Evolutionary conservation across 2,113 vertebrate genomes (phyloP).

Genomic region (Oreotragus oreotragus): DNA sequence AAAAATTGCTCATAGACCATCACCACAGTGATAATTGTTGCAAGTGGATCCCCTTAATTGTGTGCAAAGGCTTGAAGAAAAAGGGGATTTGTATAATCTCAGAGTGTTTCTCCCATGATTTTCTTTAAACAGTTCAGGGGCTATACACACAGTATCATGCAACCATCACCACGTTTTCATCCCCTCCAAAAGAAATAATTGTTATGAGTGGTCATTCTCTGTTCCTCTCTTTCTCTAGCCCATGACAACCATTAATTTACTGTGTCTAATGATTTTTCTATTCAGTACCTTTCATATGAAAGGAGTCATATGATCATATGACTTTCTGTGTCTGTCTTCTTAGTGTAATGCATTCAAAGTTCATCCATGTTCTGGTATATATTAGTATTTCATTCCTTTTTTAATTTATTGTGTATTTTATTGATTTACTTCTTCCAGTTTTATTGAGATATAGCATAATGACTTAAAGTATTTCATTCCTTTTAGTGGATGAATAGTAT

Average conservation of each 20-base stretch:
- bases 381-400: conserved; percentile 15
- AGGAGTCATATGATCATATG: background rate
- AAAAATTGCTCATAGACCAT: background rate
- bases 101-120: background rate
- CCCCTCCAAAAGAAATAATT: background rate
- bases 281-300: background rate
- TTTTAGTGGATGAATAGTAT: background rate
- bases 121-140: background rate
- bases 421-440: background rate
- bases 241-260: background rate
- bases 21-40: background rate
- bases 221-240: background rate
- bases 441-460: background rate
- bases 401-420: background rate
- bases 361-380: background rate
- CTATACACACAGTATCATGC: background rate
- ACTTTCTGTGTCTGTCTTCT: background rate
- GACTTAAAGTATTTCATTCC: background rate
- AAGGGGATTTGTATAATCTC: background rate
- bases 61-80: background rate
- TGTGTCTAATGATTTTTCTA: background rate
- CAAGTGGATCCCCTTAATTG: background rate
- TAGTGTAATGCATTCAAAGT: background rate
- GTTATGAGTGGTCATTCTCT: background rate
- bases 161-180: background rate